A percentile compares a stretch with the other conserved stretches of the same genome.
Conservation (phyloP, 2,797 vertebrate species). For the Microctenopoma stevenorrisi region DNA sequence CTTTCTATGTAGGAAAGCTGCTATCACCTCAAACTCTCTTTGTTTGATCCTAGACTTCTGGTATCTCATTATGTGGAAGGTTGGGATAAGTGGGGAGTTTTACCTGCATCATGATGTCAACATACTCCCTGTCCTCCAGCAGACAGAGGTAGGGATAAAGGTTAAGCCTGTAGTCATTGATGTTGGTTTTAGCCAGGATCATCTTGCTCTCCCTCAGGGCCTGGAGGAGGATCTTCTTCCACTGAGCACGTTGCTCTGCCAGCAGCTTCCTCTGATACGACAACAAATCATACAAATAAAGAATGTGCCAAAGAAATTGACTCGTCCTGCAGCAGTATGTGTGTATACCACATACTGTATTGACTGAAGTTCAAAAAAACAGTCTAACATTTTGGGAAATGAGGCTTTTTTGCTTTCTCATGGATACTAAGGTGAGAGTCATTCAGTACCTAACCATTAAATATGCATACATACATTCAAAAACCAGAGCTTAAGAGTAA, state of each 20-base stretch:
- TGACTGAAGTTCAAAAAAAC: too few species aligned
- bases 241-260: conserved; percentile 77
- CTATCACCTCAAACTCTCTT: background rate
- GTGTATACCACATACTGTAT: background rate
- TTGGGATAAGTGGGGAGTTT: conserved; percentile 14
- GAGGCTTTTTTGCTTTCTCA: too few species aligned
- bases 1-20: conserved; percentile 4
- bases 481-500: too few species aligned
- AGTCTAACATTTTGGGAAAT: too few species aligned
- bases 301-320: conserved; percentile 15
- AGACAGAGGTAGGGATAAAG: conserved; percentile 91
- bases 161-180: conserved; percentile 25
- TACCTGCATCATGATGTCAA: conserved; percentile 92
- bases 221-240: conserved; percentile 82
- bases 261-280: conserved; percentile 85
- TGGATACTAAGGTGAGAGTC: too few species aligned
- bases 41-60: background rate
- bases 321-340: background rate
- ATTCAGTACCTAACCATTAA: too few species aligned
- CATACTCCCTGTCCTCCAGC: conserved; percentile 86
- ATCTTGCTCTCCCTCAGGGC: conserved; percentile 83
- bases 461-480: too few species aligned
- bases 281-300: conserved; percentile 40
- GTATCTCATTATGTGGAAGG: background rate
- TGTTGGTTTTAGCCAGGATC: conserved; percentile 65